phyloP scores from a whole-genome alignment of 1,140 invertebrate genomes.

The Zophobas atratus region DNA sequence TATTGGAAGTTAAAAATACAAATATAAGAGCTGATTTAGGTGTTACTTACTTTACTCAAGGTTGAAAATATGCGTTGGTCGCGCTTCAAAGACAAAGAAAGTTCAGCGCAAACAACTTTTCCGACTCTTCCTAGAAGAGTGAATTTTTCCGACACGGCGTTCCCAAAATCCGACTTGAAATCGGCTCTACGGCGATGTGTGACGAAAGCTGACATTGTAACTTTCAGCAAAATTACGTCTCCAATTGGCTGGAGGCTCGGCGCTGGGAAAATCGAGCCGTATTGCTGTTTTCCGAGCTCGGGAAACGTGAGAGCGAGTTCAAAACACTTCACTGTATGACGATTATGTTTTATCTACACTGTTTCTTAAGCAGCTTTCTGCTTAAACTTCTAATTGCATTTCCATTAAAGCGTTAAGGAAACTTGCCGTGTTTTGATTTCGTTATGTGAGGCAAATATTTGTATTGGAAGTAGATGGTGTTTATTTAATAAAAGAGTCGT shows the following conservation, averaged over 20 bases:
- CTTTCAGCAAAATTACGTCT: background rate
- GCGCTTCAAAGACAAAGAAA: too few relatives aligned
- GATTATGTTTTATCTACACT: conserved; percentile 20
- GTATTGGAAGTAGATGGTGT: conserved; percentile 31
- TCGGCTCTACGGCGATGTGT: background rate
- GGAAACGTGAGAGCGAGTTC: too few relatives aligned
- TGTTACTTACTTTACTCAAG: too few relatives aligned
- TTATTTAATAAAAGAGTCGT: conserved; percentile 41
- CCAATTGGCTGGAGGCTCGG: background rate
- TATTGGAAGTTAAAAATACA: too few relatives aligned
- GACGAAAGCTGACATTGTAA: conserved; percentile 11
- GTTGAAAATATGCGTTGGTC: too few relatives aligned
- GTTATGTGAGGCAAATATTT: conserved; percentile 34
- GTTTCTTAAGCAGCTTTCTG: conserved; percentile 3
- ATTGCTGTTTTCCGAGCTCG: conserved; percentile 4
- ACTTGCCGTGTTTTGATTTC: conserved; percentile 34
- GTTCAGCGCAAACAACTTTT: too few relatives aligned
- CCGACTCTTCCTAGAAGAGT: too few relatives aligned
- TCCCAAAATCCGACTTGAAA: background rate
- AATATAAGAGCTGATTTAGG: too few relatives aligned
- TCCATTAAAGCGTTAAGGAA: conserved; percentile 8
- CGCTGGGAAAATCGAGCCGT: conserved; percentile 18
- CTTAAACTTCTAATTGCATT: conserved; percentile 30
- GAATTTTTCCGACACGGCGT: background rate
- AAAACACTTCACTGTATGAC: background rate